Percentiles rank a stretch among this genome's conserved stretches.
Conservation (phyloP, 2,888 invertebrate genomes). For the Macaria notata region DNA sequence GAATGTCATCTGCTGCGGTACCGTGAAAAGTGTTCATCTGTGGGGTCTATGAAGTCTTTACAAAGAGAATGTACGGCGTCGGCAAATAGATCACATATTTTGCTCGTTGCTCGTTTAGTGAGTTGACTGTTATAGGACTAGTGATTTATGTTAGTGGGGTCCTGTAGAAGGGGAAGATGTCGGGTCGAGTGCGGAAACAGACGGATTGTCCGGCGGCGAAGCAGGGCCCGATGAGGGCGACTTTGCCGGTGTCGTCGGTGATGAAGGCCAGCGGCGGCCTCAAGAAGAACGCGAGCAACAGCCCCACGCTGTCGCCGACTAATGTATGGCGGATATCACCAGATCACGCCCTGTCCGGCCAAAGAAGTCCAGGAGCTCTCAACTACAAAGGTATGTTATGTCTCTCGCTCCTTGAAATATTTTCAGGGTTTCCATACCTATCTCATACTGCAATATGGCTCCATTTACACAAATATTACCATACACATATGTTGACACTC, state of each 20-base stretch:
- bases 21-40: slow-evolving; percentile 28
- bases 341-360: slow-evolving; percentile 86
- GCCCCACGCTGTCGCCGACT: slow-evolving; percentile 86
- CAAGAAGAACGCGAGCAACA: slow-evolving; percentile 83
- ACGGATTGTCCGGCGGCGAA: slow-evolving; percentile 84
- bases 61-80: slow-evolving; percentile 71
- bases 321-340: slow-evolving; percentile 87
- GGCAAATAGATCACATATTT: slow-evolving; percentile 56
- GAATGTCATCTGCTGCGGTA: slow-evolving; percentile 11
- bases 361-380: slow-evolving; percentile 88
- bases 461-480: too few species aligned
- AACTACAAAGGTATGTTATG: slow-evolving; percentile 84
- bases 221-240: slow-evolving; percentile 88
- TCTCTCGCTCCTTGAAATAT: too few species aligned
- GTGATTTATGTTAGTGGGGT: slow-evolving; percentile 44
- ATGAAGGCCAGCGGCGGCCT: slow-evolving; percentile 85
- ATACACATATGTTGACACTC: too few species aligned
- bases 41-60: slow-evolving; percentile 59
- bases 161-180: slow-evolving; percentile 66
- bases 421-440: too few species aligned
- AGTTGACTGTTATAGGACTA: slow-evolving; percentile 46
- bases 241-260: slow-evolving; percentile 88
- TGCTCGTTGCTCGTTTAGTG: slow-evolving; percentile 47
- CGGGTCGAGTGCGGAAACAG: slow-evolving; percentile 85
- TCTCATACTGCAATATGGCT: too few species aligned